phyloP scores from a whole-genome alignment of 1,140 invertebrate genomes.

The Drosophila bocki region DNA sequence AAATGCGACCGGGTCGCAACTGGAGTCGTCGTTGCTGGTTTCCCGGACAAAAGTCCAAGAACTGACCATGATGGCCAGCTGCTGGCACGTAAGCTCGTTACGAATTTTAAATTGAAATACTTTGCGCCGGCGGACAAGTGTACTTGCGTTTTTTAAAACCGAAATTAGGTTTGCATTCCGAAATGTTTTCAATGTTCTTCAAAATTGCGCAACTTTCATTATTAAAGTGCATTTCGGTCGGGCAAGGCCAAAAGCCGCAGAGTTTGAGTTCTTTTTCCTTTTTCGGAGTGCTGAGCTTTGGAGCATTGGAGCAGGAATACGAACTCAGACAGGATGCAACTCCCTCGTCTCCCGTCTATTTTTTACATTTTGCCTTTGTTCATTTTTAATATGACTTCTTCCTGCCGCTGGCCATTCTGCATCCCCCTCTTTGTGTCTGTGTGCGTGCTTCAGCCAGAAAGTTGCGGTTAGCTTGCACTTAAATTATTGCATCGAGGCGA shows the following conservation, averaged over 20 bases:
- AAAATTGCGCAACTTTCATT: slow-evolving; percentile 74
- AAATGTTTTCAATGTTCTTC: slow-evolving; percentile 51
- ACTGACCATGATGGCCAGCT: slow-evolving; percentile 35
- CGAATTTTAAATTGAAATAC: slow-evolving; percentile 77
- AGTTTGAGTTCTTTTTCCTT: slow-evolving; percentile 18
- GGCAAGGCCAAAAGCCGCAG: slow-evolving; percentile 58
- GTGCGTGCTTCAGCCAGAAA: slow-evolving; percentile 64
- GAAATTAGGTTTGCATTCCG: slow-evolving; percentile 76
- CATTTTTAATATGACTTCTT: slow-evolving; percentile 80
- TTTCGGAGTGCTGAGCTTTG: slow-evolving; percentile 19
- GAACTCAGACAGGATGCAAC: slow-evolving; percentile 39
- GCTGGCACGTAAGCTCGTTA: slow-evolving; percentile 64
- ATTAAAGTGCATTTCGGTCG: slow-evolving; percentile 75
- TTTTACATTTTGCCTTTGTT: slow-evolving; percentile 56
- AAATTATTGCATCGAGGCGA: slow-evolving; percentile 77
- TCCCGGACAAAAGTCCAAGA: slow-evolving; percentile 25
- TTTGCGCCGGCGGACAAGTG: slow-evolving; percentile 52
- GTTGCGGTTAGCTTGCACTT: slow-evolving; percentile 79
- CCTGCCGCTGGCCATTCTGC: slow-evolving; percentile 39
- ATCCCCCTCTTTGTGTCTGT: slow-evolving; percentile 4
- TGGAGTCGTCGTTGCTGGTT: slow-evolving; percentile 12
- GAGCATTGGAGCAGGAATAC: slow-evolving; percentile 39
- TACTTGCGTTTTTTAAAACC: slow-evolving; percentile 63
- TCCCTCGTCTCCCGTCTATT: slow-evolving; percentile 65
- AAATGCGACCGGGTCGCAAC: slow-evolving; percentile 25